phyloP scores from a whole-genome alignment of 2,113 vertebrate species.

The Dicaeum eximium region DNA sequence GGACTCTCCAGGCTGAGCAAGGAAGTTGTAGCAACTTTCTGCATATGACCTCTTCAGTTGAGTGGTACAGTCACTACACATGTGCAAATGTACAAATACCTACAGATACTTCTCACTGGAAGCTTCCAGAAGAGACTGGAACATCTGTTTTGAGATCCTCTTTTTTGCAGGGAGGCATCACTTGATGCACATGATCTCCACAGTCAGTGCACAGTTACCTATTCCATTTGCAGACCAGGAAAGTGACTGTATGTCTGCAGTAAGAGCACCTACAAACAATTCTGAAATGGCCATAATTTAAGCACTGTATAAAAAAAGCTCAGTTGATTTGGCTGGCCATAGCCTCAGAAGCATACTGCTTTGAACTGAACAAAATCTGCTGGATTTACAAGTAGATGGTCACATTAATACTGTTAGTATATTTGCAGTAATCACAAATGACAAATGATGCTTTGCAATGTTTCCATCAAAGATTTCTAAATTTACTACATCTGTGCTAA shows the following conservation, averaged over 20 bases:
- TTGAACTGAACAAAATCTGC: not conserved
- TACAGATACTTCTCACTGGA: not conserved
- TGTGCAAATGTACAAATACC: not conserved
- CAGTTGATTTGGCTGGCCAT: not conserved
- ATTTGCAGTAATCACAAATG: not conserved
- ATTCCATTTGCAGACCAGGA: not conserved
- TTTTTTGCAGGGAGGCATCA: not conserved
- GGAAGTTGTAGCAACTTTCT: not conserved
- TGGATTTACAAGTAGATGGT: not conserved
- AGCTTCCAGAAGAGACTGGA: not conserved
- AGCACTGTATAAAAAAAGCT: not conserved
- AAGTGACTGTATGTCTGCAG: not conserved
- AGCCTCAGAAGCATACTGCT: not conserved
- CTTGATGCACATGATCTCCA: rapidly evolving
- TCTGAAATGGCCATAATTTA: not conserved
- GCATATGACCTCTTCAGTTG: rapidly evolving
- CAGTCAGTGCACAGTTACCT: not conserved
- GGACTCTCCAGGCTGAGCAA: not conserved
- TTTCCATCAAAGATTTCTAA: slow-evolving; percentile 20
- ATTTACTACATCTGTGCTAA: slow-evolving; percentile 28
- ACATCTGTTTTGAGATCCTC: not conserved
- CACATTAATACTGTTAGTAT: not conserved
- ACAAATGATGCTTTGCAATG: not conserved
- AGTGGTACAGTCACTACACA: not conserved
- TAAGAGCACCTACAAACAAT: not conserved